Base-by-base conservation (phyloP, 2,113 vertebrate species). In the Ginglymostoma cirratum region DNA sequence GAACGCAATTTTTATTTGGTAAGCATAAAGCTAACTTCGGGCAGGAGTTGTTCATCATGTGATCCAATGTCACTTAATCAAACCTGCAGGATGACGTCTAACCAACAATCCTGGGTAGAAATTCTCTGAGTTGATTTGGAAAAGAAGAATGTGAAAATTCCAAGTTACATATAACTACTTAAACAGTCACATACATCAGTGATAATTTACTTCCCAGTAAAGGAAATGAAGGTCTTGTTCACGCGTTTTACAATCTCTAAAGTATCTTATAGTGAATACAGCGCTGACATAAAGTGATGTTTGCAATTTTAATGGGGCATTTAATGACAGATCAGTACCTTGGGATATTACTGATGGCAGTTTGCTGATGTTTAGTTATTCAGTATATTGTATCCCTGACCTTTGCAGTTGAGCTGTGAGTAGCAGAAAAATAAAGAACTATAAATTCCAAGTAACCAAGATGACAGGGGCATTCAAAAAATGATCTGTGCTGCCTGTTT, bases 281-380 rank as follows among this genome's bases (percentile, higher is more conserved):
- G 24, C 15, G 3, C 34, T 27, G 45, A 72, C 94, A 48, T 76
- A 76, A 70, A 24, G 69, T 48, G 67, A 45, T 95, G 66, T 95
- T 95, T 95, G 67, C 45, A 70, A 76, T 95, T 95, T 95, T 95
- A 95, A 76, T 95, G 94, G 69, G 76, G 94, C 94, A 12, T 95
- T 69, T 95, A 95, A 95, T 95, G 94, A 72, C 94, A 95, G 69
- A 72, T 95, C 69, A 45, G 94, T 95, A 72, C 72, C 94, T 48
- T 72, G 67, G 67, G 42, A 30, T 95, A 42, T 52, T 95, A 72
- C 66, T 72, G 27, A 52, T 52, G 67, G 93, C 24, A 14, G 89
- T 48, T 72, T 48, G 42, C 67, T 95, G 52, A 24, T 34, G 67
- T 70, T 52, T 72, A 34, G 94, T 30, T 70, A 72, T 72, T 72